These are phyloP conservation scores for Meriones unguiculatus DNA, from an alignment of 2,113 vertebrate genomes.

Conservation along the genomic window DNA sequence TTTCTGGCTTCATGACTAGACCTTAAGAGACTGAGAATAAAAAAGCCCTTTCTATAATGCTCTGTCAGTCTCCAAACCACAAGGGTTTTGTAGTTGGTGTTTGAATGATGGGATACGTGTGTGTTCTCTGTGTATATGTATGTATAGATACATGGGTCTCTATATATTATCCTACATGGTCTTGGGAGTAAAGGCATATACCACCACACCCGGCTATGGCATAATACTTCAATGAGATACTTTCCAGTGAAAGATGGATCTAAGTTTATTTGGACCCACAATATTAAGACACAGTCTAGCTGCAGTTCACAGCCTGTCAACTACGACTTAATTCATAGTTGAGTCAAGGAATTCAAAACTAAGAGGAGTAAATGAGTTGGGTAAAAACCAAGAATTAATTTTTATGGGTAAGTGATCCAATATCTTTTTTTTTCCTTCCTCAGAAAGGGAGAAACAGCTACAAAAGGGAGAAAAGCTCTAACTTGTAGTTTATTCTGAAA, in stretches of 20 bases:
- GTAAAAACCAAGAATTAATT: slow-evolving; percentile 25
- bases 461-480: neutral
- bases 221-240: neutral
- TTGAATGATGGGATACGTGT: neutral
- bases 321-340: slow-evolving; percentile 31
- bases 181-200: too few relatives aligned
- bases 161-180: too few relatives aligned
- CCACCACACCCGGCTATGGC: neutral
- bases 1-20: neutral
- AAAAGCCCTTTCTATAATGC: neutral
- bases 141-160: neutral
- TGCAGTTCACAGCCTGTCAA: neutral
- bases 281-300: neutral
- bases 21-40: neutral
- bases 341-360: slow-evolving; percentile 52
- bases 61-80: neutral
- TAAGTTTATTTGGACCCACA: slow-evolving; percentile 18
- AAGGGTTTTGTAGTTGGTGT: neutral
- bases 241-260: slow-evolving; percentile 20
- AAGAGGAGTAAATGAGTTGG: slow-evolving; percentile 52
- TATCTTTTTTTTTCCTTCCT: slow-evolving; percentile 36
- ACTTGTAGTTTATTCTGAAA: slow-evolving; percentile 34
- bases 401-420: neutral
- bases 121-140: neutral
- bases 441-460: slow-evolving; percentile 22